phyloP scores from a whole-genome alignment of 2,888 invertebrate species.

The Homarus gammarus region DNA sequence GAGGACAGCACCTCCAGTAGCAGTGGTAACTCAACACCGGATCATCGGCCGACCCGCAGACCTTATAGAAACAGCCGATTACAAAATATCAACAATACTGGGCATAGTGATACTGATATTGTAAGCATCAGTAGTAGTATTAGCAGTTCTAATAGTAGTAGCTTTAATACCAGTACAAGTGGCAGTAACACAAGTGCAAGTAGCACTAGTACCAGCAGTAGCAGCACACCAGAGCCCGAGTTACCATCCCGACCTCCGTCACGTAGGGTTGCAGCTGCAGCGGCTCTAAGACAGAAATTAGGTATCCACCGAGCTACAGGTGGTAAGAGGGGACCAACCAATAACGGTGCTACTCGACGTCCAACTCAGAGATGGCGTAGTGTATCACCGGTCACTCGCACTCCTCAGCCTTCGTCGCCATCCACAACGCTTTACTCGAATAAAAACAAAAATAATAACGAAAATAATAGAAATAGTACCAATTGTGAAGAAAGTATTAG shows the following conservation, averaged over 20 bases:
- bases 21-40: constrained; percentile 41
- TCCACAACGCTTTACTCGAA: constrained; percentile 6
- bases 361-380: constrained; percentile 55
- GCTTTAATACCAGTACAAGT: constrained; percentile 24
- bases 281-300: constrained; percentile 39
- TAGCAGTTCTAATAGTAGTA: constrained; percentile 26
- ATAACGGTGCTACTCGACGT: constrained; percentile 1
- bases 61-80: constrained; percentile 40
- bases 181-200: constrained; percentile 45
- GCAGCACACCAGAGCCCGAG: constrained; percentile 66
- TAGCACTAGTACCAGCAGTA: constrained; percentile 55
- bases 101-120: constrained; percentile 22
- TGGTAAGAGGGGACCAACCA: constrained; percentile 33
- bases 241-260: constrained; percentile 56
- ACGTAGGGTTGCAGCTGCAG: constrained; percentile 53
- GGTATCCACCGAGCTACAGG: constrained; percentile 25
- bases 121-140: constrained; percentile 1
- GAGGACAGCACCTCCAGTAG: constrained; percentile 45
- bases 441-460: constrained; percentile 36
- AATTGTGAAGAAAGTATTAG: constrained; percentile 14
- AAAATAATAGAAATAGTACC: constrained; percentile 26
- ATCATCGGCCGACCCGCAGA: constrained; percentile 45
- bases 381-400: constrained; percentile 34
- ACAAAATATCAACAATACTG: constrained; percentile 19
- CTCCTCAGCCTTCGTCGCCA: not conserved